These are phyloP conservation scores for Drosophila histrio DNA, from an alignment of 2,888 invertebrate genomes.

Conservation along the genomic window DNA sequence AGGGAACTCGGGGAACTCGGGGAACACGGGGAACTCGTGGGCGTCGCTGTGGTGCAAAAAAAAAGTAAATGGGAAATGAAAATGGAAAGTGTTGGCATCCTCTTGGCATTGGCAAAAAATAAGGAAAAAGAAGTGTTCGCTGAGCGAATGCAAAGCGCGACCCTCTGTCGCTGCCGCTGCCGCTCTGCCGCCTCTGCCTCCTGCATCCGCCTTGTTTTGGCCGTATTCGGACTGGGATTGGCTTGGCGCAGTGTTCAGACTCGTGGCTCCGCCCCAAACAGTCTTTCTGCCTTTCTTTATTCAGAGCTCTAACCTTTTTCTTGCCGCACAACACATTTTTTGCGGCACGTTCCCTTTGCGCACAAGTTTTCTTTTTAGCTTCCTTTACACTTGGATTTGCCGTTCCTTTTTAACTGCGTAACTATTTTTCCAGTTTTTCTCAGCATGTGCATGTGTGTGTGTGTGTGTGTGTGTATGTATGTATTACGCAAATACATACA, in stretches of 20 bases:
- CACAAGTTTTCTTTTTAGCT: conserved; percentile 35
- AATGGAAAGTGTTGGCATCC: conserved; percentile 37
- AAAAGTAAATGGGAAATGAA: conserved; percentile 26
- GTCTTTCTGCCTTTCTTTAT: conserved; percentile 48
- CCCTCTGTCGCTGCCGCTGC: neutral
- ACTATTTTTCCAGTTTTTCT: conserved; percentile 55
- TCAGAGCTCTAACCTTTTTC: conserved; percentile 52
- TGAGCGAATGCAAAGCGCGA: conserved; percentile 36
- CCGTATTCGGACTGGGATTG: conserved; percentile 55
- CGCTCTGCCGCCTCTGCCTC: neutral
- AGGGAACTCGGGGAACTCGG: neutral
- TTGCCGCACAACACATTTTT: conserved; percentile 53
- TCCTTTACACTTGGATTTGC: conserved; percentile 45
- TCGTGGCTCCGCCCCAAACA: conserved; percentile 63
- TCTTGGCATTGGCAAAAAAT: conserved; percentile 10
- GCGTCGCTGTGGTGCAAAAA: conserved; percentile 7
- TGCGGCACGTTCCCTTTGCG: conserved; percentile 35
- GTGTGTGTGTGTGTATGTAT: neutral
- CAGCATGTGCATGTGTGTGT: conserved; percentile 1
- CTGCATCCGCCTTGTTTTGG: neutral
- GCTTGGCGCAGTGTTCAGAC: conserved; percentile 44
- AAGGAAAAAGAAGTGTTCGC: conserved; percentile 31
- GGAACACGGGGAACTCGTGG: neutral
- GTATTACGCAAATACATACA: neutral
- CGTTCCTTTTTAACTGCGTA: conserved; percentile 41